Percentiles rank a stretch among this genome's conserved stretches.
Conservation (phyloP, 2,113 vertebrate genomes). For the Oenanthe oenanthe region DNA sequence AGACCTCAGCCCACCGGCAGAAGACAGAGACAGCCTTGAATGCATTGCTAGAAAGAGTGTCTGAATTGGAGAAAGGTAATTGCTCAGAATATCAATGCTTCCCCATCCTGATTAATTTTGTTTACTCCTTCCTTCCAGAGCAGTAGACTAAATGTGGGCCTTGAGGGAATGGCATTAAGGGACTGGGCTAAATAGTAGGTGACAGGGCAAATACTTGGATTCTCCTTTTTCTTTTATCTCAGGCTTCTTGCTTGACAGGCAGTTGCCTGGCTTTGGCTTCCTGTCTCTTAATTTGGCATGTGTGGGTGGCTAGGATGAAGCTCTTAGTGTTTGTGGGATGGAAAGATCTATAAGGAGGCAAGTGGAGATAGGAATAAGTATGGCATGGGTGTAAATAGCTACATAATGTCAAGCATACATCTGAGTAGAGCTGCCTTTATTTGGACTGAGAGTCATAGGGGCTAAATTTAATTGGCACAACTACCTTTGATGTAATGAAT, state of each 20-base stretch:
- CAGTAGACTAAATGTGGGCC: background rate
- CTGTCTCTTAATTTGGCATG: background rate
- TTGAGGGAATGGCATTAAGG: background rate
- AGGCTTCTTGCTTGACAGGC: background rate
- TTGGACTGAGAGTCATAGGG: background rate
- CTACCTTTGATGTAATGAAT: background rate
- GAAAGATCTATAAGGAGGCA: background rate
- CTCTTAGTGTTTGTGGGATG: background rate
- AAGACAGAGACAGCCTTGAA: slow-evolving; percentile 90
- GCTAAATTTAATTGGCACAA: background rate
- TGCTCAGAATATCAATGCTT: fast-evolving
- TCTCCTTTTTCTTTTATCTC: background rate
- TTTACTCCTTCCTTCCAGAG: background rate
- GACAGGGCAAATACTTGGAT: background rate
- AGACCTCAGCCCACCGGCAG: slow-evolving; percentile 90
- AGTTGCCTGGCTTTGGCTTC: background rate
- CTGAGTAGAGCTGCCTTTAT: background rate
- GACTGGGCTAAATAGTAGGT: background rate
- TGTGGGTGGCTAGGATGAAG: slow-evolving; percentile 18
- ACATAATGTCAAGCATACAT: background rate
- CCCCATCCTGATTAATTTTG: background rate
- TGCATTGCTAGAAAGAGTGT: slow-evolving; percentile 90
- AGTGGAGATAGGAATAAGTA: background rate
- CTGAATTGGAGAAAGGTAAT: slow-evolving; percentile 92
- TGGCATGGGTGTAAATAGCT: background rate